Percentiles rank a stretch among this genome's conserved stretches.
Conservation (phyloP, 2,113 vertebrate species). For the Cervus canadensis region DNA sequence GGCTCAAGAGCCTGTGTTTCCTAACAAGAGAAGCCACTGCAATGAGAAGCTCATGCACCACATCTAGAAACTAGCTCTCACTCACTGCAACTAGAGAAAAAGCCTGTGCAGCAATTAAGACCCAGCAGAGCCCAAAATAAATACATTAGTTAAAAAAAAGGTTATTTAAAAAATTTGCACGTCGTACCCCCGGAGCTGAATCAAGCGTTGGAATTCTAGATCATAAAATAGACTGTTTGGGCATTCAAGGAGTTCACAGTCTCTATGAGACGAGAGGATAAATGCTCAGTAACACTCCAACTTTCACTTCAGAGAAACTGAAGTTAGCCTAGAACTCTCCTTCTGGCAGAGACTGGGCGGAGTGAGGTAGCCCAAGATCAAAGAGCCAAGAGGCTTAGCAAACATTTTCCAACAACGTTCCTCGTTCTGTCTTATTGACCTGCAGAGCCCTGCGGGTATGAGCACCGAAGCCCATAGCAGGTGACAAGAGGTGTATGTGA, state of each 20-base stretch:
- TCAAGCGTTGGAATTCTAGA: background rate
- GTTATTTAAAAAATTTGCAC: background rate
- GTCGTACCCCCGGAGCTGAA: background rate
- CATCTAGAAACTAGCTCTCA: background rate
- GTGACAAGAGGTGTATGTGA: background rate
- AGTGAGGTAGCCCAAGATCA: fast-evolving
- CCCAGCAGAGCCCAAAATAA: background rate
- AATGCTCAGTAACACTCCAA: background rate
- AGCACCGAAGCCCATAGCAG: background rate
- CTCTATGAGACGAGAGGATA: background rate
- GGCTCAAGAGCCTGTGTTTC: background rate
- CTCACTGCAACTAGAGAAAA: background rate
- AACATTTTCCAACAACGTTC: fast-evolving
- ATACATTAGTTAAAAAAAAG: background rate
- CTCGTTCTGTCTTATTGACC: background rate
- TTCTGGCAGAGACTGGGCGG: background rate
- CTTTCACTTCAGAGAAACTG: background rate
- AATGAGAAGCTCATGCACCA: background rate
- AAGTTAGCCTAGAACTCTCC: background rate
- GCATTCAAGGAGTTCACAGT: background rate
- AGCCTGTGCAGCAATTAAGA: background rate
- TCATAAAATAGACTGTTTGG: background rate
- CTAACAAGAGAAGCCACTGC: background rate
- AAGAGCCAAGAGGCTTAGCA: background rate
- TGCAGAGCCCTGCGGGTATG: background rate